Conservation (phyloP, 35 echinoderm and acorn worm genomes). For the Apostichopus parvimensis region DNA sequence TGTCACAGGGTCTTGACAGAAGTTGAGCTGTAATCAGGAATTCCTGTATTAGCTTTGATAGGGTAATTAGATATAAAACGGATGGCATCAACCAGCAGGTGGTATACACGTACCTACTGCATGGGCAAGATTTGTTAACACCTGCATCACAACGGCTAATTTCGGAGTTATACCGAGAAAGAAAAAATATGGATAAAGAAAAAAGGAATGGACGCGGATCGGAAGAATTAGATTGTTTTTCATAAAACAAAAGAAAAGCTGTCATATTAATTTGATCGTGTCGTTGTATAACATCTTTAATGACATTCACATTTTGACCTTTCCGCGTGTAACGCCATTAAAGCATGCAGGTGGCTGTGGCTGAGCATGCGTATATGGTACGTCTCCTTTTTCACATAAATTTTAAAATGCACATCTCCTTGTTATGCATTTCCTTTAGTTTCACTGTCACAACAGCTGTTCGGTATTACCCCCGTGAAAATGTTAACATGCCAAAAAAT, state of each 20-base stretch:
- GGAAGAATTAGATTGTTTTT: neutral
- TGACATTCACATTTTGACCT: too few relatives aligned
- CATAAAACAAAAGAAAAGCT: neutral
- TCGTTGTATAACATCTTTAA: too few relatives aligned
- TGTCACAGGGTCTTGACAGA: neutral
- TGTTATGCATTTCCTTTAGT: too few relatives aligned
- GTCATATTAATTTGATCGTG: neutral
- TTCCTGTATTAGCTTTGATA: slow-evolving; percentile 14
- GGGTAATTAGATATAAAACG: neutral
- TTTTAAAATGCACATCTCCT: too few relatives aligned
- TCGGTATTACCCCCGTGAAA: too few relatives aligned
- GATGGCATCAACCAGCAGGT: neutral
- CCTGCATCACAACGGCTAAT: neutral
- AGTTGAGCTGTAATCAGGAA: neutral
- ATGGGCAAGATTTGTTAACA: neutral
- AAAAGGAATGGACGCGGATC: neutral
- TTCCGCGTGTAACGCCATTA: too few relatives aligned
- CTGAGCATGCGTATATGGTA: too few relatives aligned
- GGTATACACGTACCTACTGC: neutral
- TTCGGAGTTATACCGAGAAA: neutral
- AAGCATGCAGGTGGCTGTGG: too few relatives aligned
- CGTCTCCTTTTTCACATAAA: too few relatives aligned
- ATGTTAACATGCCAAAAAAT: too few relatives aligned
- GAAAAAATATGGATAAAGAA: neutral
- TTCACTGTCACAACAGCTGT: too few relatives aligned